Percentiles rank a stretch among this genome's conserved stretches.
These are phyloP conservation scores for Miltochrista miniata DNA, from an alignment of 2,888 invertebrate genomes.

Conservation along the genomic window DNA sequence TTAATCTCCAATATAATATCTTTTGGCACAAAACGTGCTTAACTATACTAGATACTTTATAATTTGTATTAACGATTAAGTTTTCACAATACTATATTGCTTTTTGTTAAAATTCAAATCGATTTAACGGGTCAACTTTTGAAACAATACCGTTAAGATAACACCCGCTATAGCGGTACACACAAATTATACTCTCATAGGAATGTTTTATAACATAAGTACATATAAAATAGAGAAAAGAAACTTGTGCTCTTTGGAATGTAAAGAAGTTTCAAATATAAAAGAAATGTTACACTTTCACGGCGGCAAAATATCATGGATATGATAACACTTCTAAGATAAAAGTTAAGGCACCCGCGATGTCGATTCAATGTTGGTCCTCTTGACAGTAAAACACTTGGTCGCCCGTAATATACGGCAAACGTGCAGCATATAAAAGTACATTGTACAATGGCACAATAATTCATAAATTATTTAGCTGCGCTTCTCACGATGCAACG, in stretches of 20 bases:
- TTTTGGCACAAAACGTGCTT: slow-evolving; percentile 76
- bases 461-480: slow-evolving; percentile 41
- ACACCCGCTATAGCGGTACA: slow-evolving; percentile 55
- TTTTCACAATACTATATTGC: slow-evolving; percentile 73
- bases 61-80: slow-evolving; percentile 65
- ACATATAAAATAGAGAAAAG: slow-evolving; percentile 60
- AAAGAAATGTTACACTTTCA: slow-evolving; percentile 28
- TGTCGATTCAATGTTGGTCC: slow-evolving; percentile 66
- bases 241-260: slow-evolving; percentile 75
- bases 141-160: slow-evolving; percentile 37
- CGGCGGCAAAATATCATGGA: slow-evolving; percentile 34
- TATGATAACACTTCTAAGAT: slow-evolving; percentile 57
- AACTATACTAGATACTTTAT: slow-evolving; percentile 46
- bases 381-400: slow-evolving; percentile 53
- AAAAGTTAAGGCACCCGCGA: slow-evolving; percentile 70
- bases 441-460: slow-evolving; percentile 50
- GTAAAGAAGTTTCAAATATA: slow-evolving; percentile 67
- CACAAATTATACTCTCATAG: slow-evolving; percentile 57
- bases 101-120: slow-evolving; percentile 52
- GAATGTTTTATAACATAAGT: slow-evolving; percentile 61
- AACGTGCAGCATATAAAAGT: slow-evolving; percentile 36
- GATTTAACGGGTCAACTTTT: slow-evolving; percentile 34
- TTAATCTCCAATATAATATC: slow-evolving; percentile 45
- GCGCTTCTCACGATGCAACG: slow-evolving; percentile 42
- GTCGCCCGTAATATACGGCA: slow-evolving; percentile 43